These are phyloP conservation scores for Nineta flava DNA, from an alignment of 2,888 invertebrate species.

Conservation along the genomic window DNA sequence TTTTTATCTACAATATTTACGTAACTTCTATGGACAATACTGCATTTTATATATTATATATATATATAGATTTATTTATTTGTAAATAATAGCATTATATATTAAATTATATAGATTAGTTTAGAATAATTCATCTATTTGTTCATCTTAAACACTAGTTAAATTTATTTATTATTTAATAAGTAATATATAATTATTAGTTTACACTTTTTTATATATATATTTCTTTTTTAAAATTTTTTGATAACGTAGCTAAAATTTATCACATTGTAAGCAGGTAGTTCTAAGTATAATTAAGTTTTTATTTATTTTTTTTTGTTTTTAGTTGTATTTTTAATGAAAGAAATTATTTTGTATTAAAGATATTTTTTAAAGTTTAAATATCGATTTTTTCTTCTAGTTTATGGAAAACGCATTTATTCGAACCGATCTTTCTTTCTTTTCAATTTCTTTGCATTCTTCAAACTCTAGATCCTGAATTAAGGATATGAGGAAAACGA, in stretches of 20 bases:
- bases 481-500: too few species aligned
- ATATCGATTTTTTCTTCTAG: too few species aligned
- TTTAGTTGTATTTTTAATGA: too few species aligned
- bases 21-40: slow-evolving; percentile 1
- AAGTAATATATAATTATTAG: not conserved
- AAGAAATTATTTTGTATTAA: too few species aligned
- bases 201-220: not conserved
- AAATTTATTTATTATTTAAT: slow-evolving; percentile 1
- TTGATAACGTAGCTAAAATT: slow-evolving; percentile 8
- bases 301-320: not conserved
- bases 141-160: not conserved
- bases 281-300: slow-evolving; percentile 15
- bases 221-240: not conserved
- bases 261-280: slow-evolving; percentile 28
- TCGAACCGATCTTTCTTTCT: too few species aligned
- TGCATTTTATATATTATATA: not conserved
- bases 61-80: not conserved
- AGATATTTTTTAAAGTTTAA: too few species aligned
- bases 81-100: not conserved
- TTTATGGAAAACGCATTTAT: too few species aligned
- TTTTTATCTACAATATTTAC: not conserved
- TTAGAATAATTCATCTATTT: slow-evolving; percentile 3
- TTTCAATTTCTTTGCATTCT: too few species aligned
- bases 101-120: not conserved
- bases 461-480: too few species aligned